phyloP scores from a whole-genome alignment of 2,797 vertebrate species.

The Cheirogaleus major region DNA sequence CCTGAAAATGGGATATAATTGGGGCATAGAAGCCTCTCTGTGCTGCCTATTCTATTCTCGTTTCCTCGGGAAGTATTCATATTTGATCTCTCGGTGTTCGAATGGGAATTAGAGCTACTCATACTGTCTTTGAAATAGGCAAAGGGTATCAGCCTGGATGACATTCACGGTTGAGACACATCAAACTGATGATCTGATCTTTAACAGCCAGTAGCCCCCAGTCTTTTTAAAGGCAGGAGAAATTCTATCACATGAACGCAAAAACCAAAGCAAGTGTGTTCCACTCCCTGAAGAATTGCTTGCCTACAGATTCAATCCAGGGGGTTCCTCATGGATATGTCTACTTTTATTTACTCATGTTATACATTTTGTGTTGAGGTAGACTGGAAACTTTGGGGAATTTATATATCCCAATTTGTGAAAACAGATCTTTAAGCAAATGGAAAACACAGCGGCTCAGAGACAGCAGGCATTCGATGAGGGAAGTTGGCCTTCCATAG shows the following conservation, averaged over 20 bases:
- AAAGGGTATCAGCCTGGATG: constrained; percentile 68
- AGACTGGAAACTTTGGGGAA: neutral
- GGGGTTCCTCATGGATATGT: neutral
- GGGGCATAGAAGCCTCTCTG: constrained; percentile 72
- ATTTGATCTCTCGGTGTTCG: constrained; percentile 74
- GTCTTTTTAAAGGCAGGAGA: neutral
- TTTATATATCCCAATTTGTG: neutral
- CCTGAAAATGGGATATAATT: constrained; percentile 72
- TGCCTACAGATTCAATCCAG: neutral
- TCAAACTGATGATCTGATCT: constrained; percentile 20
- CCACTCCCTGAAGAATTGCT: neutral
- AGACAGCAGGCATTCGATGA: neutral
- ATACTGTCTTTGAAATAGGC: constrained; percentile 64
- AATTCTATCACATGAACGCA: neutral
- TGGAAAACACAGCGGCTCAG: neutral
- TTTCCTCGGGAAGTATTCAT: constrained; percentile 76
- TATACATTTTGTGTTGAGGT: neutral
- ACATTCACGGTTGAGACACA: constrained; percentile 11
- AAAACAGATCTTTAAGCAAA: constrained; percentile 16
- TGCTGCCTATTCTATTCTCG: constrained; percentile 71
- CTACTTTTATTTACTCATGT: neutral
- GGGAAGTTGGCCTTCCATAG: neutral
- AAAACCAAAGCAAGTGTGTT: neutral
- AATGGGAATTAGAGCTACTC: constrained; percentile 75
- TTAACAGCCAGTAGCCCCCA: neutral